A percentile compares a stretch with the other conserved stretches of the same genome.
phyloP scores from a whole-genome alignment of 2,888 invertebrate species.

The Apamea crenata region DNA sequence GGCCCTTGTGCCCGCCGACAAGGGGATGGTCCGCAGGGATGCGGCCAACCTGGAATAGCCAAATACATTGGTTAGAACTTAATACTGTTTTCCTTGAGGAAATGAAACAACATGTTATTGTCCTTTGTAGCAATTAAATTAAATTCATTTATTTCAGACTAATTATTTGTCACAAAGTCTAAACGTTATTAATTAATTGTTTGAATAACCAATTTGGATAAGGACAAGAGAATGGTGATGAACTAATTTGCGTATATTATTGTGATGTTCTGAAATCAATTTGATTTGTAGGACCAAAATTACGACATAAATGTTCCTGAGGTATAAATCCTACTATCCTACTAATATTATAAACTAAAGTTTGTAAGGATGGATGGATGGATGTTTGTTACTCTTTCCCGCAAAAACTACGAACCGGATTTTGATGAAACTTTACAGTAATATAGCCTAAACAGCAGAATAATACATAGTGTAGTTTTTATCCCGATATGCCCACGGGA shows the following conservation, averaged over 20 bases:
- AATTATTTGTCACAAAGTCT: neutral
- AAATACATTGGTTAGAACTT: neutral
- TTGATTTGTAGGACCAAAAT: neutral
- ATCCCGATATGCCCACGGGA: too few species aligned
- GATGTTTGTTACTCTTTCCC: too few species aligned
- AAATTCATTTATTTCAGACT: neutral
- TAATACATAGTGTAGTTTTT: too few species aligned
- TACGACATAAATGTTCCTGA: neutral
- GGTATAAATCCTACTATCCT: neutral
- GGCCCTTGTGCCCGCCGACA: slow-evolving; percentile 99
- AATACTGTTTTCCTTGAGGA: slow-evolving; percentile 20
- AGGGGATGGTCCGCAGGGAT: slow-evolving; percentile 98
- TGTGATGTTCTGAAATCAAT: slow-evolving; percentile 7
- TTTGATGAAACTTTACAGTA: too few species aligned
- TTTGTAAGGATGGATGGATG: too few species aligned
- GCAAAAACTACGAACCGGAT: too few species aligned
- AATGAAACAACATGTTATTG: slow-evolving; percentile 1
- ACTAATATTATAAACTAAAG: too few species aligned
- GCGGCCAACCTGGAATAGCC: slow-evolving; percentile 95
- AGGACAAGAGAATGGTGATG: neutral
- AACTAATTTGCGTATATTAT: neutral
- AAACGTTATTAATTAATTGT: neutral
- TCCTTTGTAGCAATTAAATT: neutral
- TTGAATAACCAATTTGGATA: neutral
- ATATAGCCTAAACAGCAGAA: too few species aligned